A percentile compares a stretch with the other conserved stretches of the same genome.
These are phyloP conservation scores for Hemaris fuciformis DNA, from an alignment of 2,888 invertebrate species.

Conservation along the genomic window DNA sequence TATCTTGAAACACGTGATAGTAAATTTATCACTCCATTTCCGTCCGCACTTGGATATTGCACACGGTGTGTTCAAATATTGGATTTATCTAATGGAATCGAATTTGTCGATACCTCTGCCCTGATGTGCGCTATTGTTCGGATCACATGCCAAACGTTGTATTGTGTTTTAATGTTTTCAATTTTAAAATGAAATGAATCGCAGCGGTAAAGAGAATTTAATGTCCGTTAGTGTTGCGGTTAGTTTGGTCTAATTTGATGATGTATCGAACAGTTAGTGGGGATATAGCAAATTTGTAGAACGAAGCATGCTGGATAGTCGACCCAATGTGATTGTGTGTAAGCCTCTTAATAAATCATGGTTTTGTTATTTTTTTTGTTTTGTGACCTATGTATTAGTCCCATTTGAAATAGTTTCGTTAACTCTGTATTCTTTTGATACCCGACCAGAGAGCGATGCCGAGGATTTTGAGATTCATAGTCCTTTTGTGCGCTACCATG, in stretches of 20 bases:
- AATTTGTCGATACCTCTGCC: constrained; percentile 25
- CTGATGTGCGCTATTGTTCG: not conserved
- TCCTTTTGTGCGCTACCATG: too few species aligned
- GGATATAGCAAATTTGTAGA: too few species aligned
- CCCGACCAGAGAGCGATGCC: too few species aligned
- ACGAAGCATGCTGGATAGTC: too few species aligned
- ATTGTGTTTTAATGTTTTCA: not conserved
- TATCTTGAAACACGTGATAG: not conserved
- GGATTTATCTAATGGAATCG: constrained; percentile 36
- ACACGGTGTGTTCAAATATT: constrained; percentile 38
- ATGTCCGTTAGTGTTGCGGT: constrained; percentile 24
- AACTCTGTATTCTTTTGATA: too few species aligned
- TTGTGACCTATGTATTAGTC: too few species aligned
- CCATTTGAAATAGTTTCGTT: too few species aligned
- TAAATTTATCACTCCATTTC: not conserved
- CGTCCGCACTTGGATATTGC: constrained; percentile 16
- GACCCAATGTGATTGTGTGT: too few species aligned
- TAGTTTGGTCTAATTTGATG: not conserved
- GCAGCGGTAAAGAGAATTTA: not conserved
- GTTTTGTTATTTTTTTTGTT: too few species aligned
- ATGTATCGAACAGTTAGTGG: too few species aligned
- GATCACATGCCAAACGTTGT: not conserved
- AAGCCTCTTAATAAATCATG: too few species aligned
- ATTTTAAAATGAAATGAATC: not conserved
- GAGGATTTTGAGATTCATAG: too few species aligned